These are phyloP conservation scores for Cancer borealis DNA, from an alignment of 2,888 invertebrate species.

Conservation along the genomic window DNA sequence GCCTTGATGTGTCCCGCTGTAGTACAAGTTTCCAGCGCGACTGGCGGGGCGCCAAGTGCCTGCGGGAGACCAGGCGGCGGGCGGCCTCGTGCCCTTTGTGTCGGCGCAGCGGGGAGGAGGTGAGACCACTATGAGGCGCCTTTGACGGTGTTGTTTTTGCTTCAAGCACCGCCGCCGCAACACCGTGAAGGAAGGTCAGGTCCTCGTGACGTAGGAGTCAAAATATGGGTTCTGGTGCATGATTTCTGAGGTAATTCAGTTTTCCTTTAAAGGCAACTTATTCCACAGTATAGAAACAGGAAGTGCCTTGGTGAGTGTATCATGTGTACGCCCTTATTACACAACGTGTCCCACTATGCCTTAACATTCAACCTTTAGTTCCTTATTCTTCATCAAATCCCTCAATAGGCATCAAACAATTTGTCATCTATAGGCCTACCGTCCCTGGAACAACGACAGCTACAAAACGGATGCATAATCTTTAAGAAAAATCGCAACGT, in stretches of 20 bases:
- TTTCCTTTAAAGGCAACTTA: not conserved
- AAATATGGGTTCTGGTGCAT: not conserved
- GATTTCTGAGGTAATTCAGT: not conserved
- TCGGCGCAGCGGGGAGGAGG: not conserved
- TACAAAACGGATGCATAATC: not conserved
- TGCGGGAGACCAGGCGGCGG: conserved; percentile 30
- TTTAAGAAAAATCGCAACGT: not conserved
- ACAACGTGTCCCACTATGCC: not conserved
- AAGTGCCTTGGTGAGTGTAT: not conserved
- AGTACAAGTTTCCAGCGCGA: conserved; percentile 14
- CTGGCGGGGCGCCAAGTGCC: conserved; percentile 54
- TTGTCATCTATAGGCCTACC: not conserved
- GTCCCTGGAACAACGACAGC: not conserved
- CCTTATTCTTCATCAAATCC: not conserved
- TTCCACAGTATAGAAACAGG: not conserved
- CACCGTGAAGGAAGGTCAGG: not conserved
- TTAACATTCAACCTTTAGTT: too few relatives aligned
- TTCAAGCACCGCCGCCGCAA: not conserved
- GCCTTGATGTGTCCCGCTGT: conserved; percentile 13
- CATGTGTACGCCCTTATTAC: not conserved
- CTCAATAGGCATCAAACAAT: not conserved
- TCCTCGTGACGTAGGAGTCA: not conserved
- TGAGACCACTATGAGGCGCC: not conserved
- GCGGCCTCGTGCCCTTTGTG: conserved; percentile 50
- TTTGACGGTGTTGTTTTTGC: conserved; percentile 17